Percentiles rank a stretch among this genome's conserved stretches.
These are phyloP conservation scores for Baccha elongata DNA, from an alignment of 2,888 invertebrate species.

Conservation along the genomic window DNA sequence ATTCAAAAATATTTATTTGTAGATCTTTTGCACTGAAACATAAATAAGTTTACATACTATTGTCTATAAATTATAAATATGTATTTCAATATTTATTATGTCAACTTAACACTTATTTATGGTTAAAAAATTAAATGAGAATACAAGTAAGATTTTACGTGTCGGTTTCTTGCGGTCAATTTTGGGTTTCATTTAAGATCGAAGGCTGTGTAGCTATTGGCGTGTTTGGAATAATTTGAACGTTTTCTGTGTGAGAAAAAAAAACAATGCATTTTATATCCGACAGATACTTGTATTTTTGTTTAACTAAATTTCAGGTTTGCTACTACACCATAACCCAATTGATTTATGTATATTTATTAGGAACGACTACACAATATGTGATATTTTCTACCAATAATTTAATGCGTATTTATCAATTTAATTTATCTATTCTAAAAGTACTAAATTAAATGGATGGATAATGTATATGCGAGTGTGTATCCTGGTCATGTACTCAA, in stretches of 20 bases:
- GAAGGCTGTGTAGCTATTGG: conserved; percentile 42
- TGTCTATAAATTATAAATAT: no score
- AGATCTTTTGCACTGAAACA: no score
- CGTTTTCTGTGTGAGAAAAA: conserved; percentile 62
- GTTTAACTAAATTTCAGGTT: conserved; percentile 14
- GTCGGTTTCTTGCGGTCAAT: conserved; percentile 26
- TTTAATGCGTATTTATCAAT: not conserved
- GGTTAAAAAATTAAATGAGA: not conserved
- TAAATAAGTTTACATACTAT: no score
- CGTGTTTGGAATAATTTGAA: conserved; percentile 38
- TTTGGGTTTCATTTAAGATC: conserved; percentile 30
- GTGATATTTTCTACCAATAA: conserved; percentile 24
- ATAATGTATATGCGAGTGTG: no score
- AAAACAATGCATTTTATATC: conserved; percentile 43
- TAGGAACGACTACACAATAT: conserved; percentile 33
- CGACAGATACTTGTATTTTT: conserved; percentile 5
- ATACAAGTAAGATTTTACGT: not conserved
- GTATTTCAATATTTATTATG: no score
- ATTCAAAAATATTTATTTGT: no score
- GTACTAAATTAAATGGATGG: conserved; percentile 15
- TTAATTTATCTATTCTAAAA: conserved; percentile 31
- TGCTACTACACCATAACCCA: conserved; percentile 55
- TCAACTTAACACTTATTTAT: not conserved
- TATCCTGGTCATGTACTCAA: not conserved
- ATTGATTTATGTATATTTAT: conserved; percentile 26